Evolutionary conservation across 2,797 vertebrate genomes (phyloP).

Genomic region (Pagetopsis macropterus): DNA sequence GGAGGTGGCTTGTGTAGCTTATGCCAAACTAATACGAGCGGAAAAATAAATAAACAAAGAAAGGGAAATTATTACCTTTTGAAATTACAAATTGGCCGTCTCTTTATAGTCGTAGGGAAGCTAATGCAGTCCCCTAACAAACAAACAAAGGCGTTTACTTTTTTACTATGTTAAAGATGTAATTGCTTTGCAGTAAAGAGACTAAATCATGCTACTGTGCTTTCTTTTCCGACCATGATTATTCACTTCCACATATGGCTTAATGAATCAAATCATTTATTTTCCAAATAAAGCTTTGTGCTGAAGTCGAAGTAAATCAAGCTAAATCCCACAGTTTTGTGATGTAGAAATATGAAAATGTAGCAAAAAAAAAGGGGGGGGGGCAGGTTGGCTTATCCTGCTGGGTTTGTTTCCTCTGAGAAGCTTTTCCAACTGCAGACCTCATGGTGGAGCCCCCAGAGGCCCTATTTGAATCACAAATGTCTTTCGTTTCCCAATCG

Average conservation of each 20-base stretch:
- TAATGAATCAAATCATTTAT: constrained; percentile 38
- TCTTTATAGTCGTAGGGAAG: constrained; percentile 31
- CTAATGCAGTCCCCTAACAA: constrained; percentile 9
- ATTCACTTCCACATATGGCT: constrained; percentile 26
- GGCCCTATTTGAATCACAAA: constrained; percentile 81
- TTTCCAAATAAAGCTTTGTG: constrained; percentile 43
- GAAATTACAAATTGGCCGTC: constrained; percentile 37
- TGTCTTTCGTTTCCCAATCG: constrained; percentile 70
- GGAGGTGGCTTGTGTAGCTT: constrained; percentile 34
- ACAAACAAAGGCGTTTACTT: constrained; percentile 16
- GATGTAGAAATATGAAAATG: constrained; percentile 73
- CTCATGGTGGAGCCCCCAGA: constrained; percentile 63
- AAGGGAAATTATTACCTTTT: constrained; percentile 37
- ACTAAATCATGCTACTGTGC: constrained; percentile 38
- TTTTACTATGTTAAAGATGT: constrained; percentile 32
- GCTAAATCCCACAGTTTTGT: constrained; percentile 65
- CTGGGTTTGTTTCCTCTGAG: constrained; percentile 67
- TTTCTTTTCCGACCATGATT: constrained; percentile 30
- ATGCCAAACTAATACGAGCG: constrained; percentile 41
- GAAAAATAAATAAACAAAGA: constrained; percentile 56
- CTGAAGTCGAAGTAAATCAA: constrained; percentile 25
- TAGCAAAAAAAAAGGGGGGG: constrained; percentile 23
- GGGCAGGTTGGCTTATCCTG: constrained; percentile 61
- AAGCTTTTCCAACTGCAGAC: constrained; percentile 63
- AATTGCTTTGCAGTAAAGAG: constrained; percentile 36